phyloP scores from a whole-genome alignment of 2,797 vertebrate genomes.

The Onychomys leucogaster region DNA sequence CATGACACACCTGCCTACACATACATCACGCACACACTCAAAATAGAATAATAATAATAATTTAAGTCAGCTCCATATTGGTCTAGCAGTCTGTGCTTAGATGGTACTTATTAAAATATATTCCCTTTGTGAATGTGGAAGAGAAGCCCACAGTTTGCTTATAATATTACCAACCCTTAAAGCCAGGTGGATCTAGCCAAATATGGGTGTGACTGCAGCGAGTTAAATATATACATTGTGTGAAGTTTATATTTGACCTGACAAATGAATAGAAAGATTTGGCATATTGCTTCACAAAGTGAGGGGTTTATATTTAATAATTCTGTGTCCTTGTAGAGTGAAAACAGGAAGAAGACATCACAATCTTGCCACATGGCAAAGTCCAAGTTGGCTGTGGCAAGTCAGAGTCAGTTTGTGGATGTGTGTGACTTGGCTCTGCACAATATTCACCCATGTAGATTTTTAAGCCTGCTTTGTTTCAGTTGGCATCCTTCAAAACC shows the following conservation, averaged over 20 bases:
- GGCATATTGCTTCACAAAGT: not conserved
- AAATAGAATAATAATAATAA: not conserved
- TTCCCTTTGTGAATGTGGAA: not conserved
- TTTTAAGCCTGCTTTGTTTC: not conserved
- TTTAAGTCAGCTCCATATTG: not conserved
- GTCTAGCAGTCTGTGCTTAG: not conserved
- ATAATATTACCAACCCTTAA: not conserved
- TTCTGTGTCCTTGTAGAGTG: not conserved
- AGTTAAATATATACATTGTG: not conserved
- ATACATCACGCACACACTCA: no score
- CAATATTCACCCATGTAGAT: not conserved
- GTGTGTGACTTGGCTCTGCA: not conserved
- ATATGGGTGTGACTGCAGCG: not conserved
- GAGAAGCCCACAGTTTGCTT: not conserved
- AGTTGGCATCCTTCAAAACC: constrained; percentile 10
- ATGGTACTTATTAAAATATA: not conserved
- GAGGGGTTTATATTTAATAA: not conserved
- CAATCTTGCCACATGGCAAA: not conserved
- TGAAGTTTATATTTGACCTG: not conserved
- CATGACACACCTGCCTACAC: not conserved
- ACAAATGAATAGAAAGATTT: constrained; percentile 29
- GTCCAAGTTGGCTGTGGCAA: not conserved
- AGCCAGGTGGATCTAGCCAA: not conserved
- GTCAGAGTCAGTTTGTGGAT: not conserved
- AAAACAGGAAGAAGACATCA: not conserved